Conservation (phyloP, 2,888 invertebrate genomes). For the Vesta saturnalis region DNA sequence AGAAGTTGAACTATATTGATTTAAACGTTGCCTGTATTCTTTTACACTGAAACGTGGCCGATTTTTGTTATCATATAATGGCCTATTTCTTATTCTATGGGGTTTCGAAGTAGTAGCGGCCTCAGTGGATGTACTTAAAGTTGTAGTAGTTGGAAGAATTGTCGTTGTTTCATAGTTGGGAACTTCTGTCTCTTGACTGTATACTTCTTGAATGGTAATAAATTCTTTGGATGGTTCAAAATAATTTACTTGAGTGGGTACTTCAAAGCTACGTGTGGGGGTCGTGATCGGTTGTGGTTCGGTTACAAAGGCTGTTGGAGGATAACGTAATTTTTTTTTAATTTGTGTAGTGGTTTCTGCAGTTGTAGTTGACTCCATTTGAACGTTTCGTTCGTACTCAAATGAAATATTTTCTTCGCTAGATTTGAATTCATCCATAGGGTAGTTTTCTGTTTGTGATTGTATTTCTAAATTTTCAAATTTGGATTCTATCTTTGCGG, state of each 20-base stretch:
- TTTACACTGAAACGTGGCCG: conserved; percentile 81
- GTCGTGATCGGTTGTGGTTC: conserved; percentile 9
- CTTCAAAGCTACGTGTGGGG: conserved; percentile 19
- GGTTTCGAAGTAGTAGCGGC: conserved; percentile 49
- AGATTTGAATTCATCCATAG: conserved; percentile 9
- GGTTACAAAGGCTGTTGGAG: conserved; percentile 4
- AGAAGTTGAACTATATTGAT: conserved; percentile 62
- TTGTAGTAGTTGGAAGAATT: conserved; percentile 8
- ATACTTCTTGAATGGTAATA: conserved; percentile 41
- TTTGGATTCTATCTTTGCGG: conserved; percentile 9
- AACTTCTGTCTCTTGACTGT: conserved; percentile 31
- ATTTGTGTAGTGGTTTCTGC: conserved; percentile 21
- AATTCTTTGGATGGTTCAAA: conserved; percentile 33
- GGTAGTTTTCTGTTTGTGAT: conserved; percentile 14
- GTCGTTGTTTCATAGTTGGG: conserved; percentile 33
- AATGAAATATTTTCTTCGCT: conserved; percentile 13
- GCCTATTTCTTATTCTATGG: conserved; percentile 59
- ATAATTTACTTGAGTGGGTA: conserved; percentile 17
- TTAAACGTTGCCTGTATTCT: conserved; percentile 75
- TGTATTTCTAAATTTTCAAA: conserved; percentile 17
- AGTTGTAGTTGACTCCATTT: conserved; percentile 13
- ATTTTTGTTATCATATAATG: conserved; percentile 65
- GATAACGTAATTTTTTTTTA: conserved; percentile 22
- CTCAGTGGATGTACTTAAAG: conserved; percentile 41
- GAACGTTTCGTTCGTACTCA: conserved; percentile 9